Conservation (phyloP, 2,888 invertebrate species). For the Dilophus febrilis region DNA sequence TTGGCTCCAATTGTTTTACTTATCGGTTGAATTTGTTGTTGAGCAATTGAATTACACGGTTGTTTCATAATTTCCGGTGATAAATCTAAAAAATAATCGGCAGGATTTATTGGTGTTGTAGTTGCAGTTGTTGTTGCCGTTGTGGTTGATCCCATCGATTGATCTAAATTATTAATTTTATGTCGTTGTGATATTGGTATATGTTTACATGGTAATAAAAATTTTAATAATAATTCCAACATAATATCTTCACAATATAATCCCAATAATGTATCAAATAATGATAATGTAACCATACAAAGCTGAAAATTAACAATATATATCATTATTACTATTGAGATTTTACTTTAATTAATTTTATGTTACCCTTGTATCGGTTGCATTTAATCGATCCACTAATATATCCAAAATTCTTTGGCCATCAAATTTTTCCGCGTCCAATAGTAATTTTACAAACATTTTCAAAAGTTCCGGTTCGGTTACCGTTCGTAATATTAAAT, state of each 20-base stretch:
- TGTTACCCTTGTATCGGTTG: constrained; percentile 49
- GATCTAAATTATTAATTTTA: constrained; percentile 51
- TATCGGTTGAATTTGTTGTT: constrained; percentile 12
- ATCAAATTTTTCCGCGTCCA: constrained; percentile 67
- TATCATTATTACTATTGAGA: too few relatives aligned
- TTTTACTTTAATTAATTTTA: constrained; percentile 1
- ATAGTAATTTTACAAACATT: constrained; percentile 69
- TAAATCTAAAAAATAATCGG: constrained; percentile 56
- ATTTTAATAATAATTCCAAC: constrained; percentile 75
- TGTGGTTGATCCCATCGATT: too few relatives aligned
- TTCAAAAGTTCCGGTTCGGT: constrained; percentile 69
- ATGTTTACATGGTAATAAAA: constrained; percentile 65
- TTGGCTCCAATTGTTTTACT: constrained; percentile 32
- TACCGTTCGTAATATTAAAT: constrained; percentile 73
- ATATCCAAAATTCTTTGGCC: constrained; percentile 67
- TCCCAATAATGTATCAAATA: constrained; percentile 80
- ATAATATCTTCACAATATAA: constrained; percentile 93
- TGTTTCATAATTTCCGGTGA: constrained; percentile 40
- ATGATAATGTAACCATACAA: constrained; percentile 72
- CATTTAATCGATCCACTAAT: constrained; percentile 60
- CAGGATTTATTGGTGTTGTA: constrained; percentile 34
- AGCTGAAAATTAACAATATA: too few relatives aligned
- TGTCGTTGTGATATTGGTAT: constrained; percentile 56
- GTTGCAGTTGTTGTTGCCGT: constrained; percentile 16
- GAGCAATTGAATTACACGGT: constrained; percentile 8